A percentile compares a stretch with the other conserved stretches of the same genome.
phyloP scores from a whole-genome alignment of 2,888 invertebrate genomes.

The Dinocampus coccinellae region DNA sequence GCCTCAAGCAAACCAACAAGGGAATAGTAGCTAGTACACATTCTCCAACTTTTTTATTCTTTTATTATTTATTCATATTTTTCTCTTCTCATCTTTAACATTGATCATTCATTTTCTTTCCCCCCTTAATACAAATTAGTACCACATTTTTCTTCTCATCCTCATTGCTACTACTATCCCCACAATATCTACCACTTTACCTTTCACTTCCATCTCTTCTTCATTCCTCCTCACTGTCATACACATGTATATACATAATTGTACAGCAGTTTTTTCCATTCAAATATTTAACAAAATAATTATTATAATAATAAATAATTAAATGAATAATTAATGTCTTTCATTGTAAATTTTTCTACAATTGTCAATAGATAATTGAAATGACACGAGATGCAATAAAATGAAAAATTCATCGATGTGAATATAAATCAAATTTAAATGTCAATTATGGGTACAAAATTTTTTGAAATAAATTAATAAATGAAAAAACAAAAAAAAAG shows the following conservation, averaged over 20 bases:
- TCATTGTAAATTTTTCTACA: neutral
- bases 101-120: too few relatives aligned
- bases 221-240: constrained; percentile 12
- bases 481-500: constrained; percentile 15
- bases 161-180: too few relatives aligned
- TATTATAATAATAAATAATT: too few relatives aligned
- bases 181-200: too few relatives aligned
- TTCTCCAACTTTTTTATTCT: constrained; percentile 60
- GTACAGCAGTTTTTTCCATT: too few relatives aligned
- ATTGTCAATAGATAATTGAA: neutral
- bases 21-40: neutral
- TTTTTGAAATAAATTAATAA: constrained; percentile 2
- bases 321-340: too few relatives aligned
- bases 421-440: too few relatives aligned
- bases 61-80: neutral
- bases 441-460: too few relatives aligned
- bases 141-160: neutral
- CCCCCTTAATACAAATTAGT: too few relatives aligned
- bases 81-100: constrained; percentile 43
- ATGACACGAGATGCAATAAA: neutral
- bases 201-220: too few relatives aligned
- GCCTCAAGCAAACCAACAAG: constrained; percentile 30
- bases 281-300: too few relatives aligned
- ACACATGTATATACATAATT: constrained; percentile 47
- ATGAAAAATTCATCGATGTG: neutral